phyloP scores from a whole-genome alignment of 2,797 vertebrate genomes.

The Myotis planiceps region DNA sequence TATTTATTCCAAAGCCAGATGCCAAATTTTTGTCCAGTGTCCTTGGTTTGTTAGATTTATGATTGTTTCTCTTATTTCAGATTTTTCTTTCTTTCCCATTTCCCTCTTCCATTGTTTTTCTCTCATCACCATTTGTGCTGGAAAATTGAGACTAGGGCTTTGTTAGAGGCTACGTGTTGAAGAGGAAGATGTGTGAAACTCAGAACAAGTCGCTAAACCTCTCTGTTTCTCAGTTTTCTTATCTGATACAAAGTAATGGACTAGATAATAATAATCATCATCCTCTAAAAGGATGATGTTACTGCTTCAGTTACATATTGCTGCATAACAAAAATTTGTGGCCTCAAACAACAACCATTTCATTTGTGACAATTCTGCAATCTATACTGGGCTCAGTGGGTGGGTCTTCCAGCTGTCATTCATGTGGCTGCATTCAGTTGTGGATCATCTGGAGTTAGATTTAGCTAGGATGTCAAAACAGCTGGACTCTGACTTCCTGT shows the following conservation, averaged over 20 bases:
- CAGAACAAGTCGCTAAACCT: neutral
- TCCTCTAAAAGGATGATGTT: neutral
- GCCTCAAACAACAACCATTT: neutral
- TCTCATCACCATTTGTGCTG: neutral
- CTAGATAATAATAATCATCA: neutral
- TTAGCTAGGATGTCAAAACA: neutral
- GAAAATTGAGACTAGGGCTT: neutral
- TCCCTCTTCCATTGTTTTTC: neutral
- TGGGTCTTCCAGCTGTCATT: neutral
- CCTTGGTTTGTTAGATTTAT: neutral
- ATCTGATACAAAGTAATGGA: neutral
- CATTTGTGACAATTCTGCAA: neutral
- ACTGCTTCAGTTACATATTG: neutral
- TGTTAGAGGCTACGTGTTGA: rapidly evolving
- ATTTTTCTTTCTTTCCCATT: neutral
- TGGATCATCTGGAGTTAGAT: too few species aligned
- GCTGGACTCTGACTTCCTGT: neutral
- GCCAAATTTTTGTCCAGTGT: neutral
- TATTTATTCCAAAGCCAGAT: neutral
- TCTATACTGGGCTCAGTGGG: neutral
- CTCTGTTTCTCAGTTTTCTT: neutral
- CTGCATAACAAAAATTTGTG: neutral
- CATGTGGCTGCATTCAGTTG: neutral
- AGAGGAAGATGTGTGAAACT: neutral
- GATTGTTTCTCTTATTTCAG: neutral